Percentiles rank a stretch among this genome's conserved stretches.
phyloP scores from a whole-genome alignment of 2,113 vertebrate genomes.

The Hepsetus odoe region DNA sequence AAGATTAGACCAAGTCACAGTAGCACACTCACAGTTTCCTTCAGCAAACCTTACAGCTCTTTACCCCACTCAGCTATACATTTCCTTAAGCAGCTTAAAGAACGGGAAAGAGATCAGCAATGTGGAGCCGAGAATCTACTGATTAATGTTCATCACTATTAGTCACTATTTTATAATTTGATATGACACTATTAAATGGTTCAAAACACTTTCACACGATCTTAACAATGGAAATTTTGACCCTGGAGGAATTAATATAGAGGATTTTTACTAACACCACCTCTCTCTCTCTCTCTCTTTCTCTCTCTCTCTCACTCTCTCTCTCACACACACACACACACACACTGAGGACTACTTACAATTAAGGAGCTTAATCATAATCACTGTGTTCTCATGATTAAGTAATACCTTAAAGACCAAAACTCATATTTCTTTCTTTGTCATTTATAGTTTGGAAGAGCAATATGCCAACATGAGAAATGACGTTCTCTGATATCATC shows the following conservation, averaged over 20 bases:
- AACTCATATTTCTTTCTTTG: not conserved
- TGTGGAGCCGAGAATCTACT: not conserved
- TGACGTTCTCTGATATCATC: not conserved
- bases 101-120: not conserved
- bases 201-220: not conserved
- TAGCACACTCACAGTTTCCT: not conserved
- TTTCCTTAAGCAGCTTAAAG: not conserved
- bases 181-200: not conserved
- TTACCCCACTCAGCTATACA: too few species aligned
- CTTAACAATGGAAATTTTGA: not conserved
- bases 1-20: not conserved
- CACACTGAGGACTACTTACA: not conserved
- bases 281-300: not conserved
- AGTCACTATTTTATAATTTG: not conserved
- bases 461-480: not conserved
- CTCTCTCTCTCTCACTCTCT: too few species aligned
- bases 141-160: not conserved
- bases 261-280: slow-evolving; percentile 1
- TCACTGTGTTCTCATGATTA: too few species aligned
- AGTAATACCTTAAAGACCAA: not conserved
- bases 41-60: too few species aligned
- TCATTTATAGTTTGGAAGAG: not conserved
- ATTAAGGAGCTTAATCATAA: too few species aligned
- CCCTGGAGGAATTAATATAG: not conserved
- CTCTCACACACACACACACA: not conserved